phyloP scores from a whole-genome alignment of 2,797 vertebrate species.

The Neopelma chrysocephalum region DNA sequence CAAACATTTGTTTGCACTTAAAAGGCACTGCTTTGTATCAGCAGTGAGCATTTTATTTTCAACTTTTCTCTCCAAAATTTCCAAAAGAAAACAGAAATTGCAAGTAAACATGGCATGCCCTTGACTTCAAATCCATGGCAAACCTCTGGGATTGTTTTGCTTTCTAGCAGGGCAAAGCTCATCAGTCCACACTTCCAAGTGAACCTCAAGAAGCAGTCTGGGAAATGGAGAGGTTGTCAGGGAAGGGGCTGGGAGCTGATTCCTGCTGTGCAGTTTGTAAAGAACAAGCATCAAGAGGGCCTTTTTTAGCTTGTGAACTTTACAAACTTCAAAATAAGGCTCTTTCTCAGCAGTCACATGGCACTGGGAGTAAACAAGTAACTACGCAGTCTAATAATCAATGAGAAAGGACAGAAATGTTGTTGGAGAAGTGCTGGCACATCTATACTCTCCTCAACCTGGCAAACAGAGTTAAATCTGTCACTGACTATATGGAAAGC shows the following conservation, averaged over 20 bases:
- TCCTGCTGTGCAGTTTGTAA: background rate
- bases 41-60: background rate
- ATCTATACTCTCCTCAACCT: background rate
- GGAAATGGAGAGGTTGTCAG: background rate
- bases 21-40: background rate
- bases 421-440: background rate
- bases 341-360: background rate
- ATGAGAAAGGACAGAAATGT: background rate
- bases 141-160: background rate
- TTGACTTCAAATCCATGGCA: background rate
- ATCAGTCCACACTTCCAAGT: background rate
- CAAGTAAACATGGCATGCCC: background rate
- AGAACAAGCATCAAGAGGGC: background rate
- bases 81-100: background rate
- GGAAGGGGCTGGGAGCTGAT: background rate
- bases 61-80: background rate
- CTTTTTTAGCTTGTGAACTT: background rate
- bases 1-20: background rate
- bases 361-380: background rate
- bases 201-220: background rate
- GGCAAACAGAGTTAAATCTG: background rate
- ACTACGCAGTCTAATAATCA: background rate
- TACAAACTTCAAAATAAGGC: rapidly evolving
- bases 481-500: background rate
- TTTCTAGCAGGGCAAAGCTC: background rate